Evolutionary conservation across 35 echinoderm and acorn worm species (phyloP), one percentile per base, ranked within the genome.

Genomic region (Lytechinus variegatus): DNA sequence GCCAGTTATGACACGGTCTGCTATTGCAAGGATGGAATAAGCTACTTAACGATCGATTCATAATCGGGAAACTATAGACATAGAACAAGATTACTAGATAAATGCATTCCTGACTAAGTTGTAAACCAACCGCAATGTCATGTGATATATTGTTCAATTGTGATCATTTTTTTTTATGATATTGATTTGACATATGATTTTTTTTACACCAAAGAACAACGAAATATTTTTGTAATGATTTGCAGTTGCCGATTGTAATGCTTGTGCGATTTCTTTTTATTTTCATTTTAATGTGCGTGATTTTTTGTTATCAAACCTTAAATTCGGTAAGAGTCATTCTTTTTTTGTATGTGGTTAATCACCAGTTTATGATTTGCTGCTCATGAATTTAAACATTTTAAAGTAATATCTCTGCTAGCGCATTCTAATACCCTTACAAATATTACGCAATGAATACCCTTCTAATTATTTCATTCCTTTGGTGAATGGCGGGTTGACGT

Each of bases 191-290:
- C 16, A 24, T 79, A 24, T 79, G 66, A 16, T 79, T 79, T 33
- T 93, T 93, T 93, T 93, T 57, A 93, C 92, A 93, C 92, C 92
- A 93, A 93, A 93, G 92, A 93, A 93, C 92, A 93, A 93, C 92
- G 92, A 93, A 93, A 93, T 93, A 93, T 93, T 93, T 93, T 93
- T 93, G 92, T 93, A 93, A 93, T 57, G 54, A 93, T 93, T 93
- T 93, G 54, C 92, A 90, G 52, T 54, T 90, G 29, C 29, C 88
- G 52, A 14, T 90, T 90, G 28, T 90, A 54, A 44, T 21, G 33
- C 52, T 28, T 54, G 88, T 90, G 88, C 52, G 28, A 90, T 90
- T 52, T 44, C 33, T 44, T 44, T 44, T 90, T 90, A 52, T 90
- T 90, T 52, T 90, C 11, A 90, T 21, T 54, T 44, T 44, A 44